Conservation (phyloP, 1,140 invertebrate genomes). For the Nebria ingens region DNA sequence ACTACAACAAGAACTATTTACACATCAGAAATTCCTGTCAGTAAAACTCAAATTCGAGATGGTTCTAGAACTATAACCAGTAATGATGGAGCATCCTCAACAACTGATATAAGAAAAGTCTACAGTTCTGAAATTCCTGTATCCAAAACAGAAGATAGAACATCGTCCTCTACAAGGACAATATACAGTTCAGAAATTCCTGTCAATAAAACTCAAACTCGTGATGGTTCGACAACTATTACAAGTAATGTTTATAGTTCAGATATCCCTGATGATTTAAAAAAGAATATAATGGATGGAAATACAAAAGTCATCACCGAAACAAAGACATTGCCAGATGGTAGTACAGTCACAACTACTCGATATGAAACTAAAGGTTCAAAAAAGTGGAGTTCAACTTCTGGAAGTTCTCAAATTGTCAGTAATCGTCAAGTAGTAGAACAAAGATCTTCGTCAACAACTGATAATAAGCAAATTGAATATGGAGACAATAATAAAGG, state of each 20-base stretch:
- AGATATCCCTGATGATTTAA: neutral
- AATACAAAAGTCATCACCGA: conserved; percentile 52
- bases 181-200: neutral
- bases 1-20: neutral
- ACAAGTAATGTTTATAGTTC: neutral
- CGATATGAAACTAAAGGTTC: conserved; percentile 44
- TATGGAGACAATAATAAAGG: neutral
- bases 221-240: neutral
- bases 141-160: neutral
- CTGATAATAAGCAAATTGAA: neutral
- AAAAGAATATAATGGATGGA: conserved; percentile 30
- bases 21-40: neutral
- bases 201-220: too few species aligned
- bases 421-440: neutral
- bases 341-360: conserved; percentile 50
- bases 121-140: neutral
- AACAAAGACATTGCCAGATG: conserved; percentile 50
- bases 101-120: neutral
- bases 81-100: neutral
- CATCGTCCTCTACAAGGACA: neutral
- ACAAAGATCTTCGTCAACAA: neutral
- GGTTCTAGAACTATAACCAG: neutral
- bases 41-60: neutral
- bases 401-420: neutral
- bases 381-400: conserved; percentile 12